Conservation (phyloP, 2,113 vertebrate genomes). For the Tachuris rubrigastra region DNA sequence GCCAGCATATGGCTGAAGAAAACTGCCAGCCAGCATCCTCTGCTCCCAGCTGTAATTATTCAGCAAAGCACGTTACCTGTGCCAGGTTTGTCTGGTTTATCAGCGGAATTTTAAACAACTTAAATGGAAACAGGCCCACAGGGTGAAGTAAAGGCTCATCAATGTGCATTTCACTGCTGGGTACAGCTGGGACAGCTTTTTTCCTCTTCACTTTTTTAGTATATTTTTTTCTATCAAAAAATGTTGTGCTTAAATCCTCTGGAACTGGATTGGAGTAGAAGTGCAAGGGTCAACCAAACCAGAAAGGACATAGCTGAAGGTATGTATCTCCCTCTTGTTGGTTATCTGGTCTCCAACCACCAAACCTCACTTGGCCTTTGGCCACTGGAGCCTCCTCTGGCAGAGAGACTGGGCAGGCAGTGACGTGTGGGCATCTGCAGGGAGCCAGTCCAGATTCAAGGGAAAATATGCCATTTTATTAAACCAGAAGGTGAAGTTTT, state of each 20-base stretch:
- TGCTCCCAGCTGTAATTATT: not conserved
- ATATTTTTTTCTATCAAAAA: not conserved
- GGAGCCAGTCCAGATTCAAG: not conserved
- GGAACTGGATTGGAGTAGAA: not conserved
- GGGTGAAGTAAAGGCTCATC: not conserved
- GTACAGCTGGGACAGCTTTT: not conserved
- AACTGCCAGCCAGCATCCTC: not conserved
- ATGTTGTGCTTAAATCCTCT: not conserved
- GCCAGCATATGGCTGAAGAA: not conserved
- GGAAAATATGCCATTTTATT: not conserved
- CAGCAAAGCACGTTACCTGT: fast-evolving
- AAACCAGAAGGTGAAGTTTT: not conserved
- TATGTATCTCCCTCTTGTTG: not conserved
- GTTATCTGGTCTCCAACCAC: not conserved
- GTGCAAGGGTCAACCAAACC: not conserved
- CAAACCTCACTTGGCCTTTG: not conserved
- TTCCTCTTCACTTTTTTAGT: not conserved
- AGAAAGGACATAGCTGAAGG: not conserved
- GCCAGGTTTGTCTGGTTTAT: not conserved
- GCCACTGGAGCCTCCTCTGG: not conserved
- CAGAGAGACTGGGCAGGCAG: fast-evolving
- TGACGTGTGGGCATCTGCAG: fast-evolving
- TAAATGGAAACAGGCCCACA: not conserved
- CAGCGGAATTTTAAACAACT: not conserved
- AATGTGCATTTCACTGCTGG: not conserved